A percentile compares a stretch with the other conserved stretches of the same genome.
phyloP scores from a whole-genome alignment of 2,888 invertebrate species.

The Sthenelais limicola region DNA sequence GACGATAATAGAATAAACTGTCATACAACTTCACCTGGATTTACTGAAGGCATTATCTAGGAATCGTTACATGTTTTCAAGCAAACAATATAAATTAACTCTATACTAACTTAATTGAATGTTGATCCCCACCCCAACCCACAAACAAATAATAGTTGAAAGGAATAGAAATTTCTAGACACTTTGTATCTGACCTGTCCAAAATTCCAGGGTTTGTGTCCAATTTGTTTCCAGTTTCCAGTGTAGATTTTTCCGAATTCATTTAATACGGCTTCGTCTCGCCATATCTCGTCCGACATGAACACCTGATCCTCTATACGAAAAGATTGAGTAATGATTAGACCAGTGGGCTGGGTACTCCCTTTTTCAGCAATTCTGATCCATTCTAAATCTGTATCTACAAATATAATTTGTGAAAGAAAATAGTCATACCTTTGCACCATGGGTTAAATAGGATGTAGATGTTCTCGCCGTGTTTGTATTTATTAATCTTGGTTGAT shows the following conservation, averaged over 20 bases:
- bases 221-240: constrained; percentile 87
- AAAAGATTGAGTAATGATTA: too few relatives aligned
- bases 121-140: too few relatives aligned
- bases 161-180: too few relatives aligned
- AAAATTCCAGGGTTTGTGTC: constrained; percentile 83
- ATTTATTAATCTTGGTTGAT: constrained; percentile 15
- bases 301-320: constrained; percentile 84
- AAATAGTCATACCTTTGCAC: constrained; percentile 79
- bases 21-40: too few relatives aligned
- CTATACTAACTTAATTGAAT: too few relatives aligned
- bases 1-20: too few relatives aligned
- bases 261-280: constrained; percentile 80
- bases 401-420: too few relatives aligned
- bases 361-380: too few relatives aligned
- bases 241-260: constrained; percentile 92
- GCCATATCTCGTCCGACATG: constrained; percentile 82
- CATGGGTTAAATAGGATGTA: constrained; percentile 91
- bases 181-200: constrained; percentile 81
- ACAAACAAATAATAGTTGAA: constrained; percentile 20
- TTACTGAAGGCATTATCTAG: too few relatives aligned
- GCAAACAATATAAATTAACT: too few relatives aligned
- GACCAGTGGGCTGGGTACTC: too few relatives aligned
- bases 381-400: background rate
- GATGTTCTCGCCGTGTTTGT: constrained; percentile 69
- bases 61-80: too few relatives aligned